phyloP scores from a whole-genome alignment of 2,888 invertebrate genomes.

The Synergus umbraculus region DNA sequence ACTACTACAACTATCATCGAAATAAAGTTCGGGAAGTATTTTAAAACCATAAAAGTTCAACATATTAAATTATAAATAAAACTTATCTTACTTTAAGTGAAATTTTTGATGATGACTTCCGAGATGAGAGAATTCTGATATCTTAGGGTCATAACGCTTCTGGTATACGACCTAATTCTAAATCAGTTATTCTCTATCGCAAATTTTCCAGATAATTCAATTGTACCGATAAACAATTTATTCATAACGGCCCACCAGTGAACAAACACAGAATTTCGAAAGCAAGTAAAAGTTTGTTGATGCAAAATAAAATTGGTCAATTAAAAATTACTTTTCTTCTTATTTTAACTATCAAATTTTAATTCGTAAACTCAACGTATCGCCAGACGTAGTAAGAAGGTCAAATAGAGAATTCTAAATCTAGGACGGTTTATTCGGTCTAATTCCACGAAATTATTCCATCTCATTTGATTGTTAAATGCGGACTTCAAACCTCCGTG shows the following conservation, averaged over 20 bases:
- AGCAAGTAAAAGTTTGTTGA: neutral
- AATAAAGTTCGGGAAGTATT: neutral
- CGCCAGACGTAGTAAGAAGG: conserved; percentile 1
- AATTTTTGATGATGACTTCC: neutral
- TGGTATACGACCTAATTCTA: neutral
- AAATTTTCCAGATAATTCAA: no score
- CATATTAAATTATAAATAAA: neutral
- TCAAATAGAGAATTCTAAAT: neutral
- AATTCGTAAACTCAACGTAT: conserved; percentile 51
- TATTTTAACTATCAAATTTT: neutral
- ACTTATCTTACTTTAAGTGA: neutral
- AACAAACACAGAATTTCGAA: neutral
- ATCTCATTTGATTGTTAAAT: conserved; percentile 12
- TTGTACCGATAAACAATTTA: neutral
- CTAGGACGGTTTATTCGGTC: conserved; percentile 4
- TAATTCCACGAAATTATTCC: conserved; percentile 18
- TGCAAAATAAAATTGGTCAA: neutral
- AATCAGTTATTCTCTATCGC: neutral
- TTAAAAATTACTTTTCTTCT: neutral
- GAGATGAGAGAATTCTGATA: neutral
- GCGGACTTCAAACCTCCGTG: neutral
- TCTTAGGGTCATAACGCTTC: neutral
- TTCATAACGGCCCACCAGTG: neutral
- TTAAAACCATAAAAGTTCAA: neutral
- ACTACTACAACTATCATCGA: neutral